Evolutionary conservation across 1,140 invertebrate genomes (phyloP), one percentile per base, ranked within the genome.

Genomic region (Idris sp.): DNA sequence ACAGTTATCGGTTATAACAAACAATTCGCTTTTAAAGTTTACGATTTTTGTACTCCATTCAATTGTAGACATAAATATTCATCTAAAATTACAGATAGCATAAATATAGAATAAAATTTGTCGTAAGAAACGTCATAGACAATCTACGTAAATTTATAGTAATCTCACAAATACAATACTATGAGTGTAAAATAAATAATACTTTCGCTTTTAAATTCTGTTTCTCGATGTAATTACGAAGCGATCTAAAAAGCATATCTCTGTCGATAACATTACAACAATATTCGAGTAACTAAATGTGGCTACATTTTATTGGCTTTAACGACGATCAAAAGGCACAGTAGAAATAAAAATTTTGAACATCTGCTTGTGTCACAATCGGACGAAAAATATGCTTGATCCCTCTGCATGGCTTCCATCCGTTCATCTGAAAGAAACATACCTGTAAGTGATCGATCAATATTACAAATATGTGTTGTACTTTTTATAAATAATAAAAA

Each of bases 401-500:
- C 68, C 2, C 35, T 56, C 15, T 72, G 56, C 67, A 71, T 71
- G 1, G 51, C 56, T 13, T 72, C 67, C 30, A 71, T 71, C 14
- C 48, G 28, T 48, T 71, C 56, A 40, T 49, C 67, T 71, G 18
- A 40, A 71, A 71, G 38, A 56, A 48, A 71, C 40, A 30, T 22
- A 2, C 19, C 19, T 22, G n/a, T n/a, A n/a, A n/a, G n/a, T n/a
- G n/a, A n/a, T n/a, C n/a, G n/a, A n/a, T n/a, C n/a, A n/a, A n/a
- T n/a, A n/a, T n/a, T n/a, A n/a, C n/a, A n/a, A n/a, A n/a, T n/a
- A n/a, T n/a, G n/a, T n/a, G n/a, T n/a, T n/a, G n/a, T n/a, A n/a
- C n/a, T n/a, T n/a, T n/a, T n/a, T n/a, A n/a, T n/a, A n/a, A n/a
- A n/a, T n/a, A n/a, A n/a, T n/a, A n/a, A n/a, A n/a, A n/a, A n/a